These are phyloP conservation scores for Odontomachus brunneus DNA, from an alignment of 1,140 invertebrate species.

Conservation along the genomic window DNA sequence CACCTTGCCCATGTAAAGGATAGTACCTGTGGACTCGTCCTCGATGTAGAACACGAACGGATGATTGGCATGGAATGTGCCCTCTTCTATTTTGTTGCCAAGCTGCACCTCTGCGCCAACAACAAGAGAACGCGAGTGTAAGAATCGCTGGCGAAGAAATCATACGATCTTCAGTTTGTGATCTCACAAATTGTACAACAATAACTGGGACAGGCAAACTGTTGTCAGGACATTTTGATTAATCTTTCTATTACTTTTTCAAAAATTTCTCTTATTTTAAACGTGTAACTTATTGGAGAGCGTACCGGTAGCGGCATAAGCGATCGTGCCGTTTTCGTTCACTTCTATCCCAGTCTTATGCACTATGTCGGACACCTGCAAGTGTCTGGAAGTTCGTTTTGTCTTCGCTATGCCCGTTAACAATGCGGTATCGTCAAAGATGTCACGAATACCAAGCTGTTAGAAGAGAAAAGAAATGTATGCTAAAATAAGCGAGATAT, in stretches of 20 bases:
- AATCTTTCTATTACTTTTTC: too few species aligned
- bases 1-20: constrained; percentile 91
- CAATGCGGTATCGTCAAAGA: constrained; percentile 89
- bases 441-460: constrained; percentile 89
- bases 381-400: constrained; percentile 81
- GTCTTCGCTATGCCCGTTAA: constrained; percentile 88
- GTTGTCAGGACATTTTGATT: neutral
- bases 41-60: constrained; percentile 94
- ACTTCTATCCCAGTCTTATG: constrained; percentile 94
- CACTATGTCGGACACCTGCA: constrained; percentile 90
- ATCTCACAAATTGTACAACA: neutral
- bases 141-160: neutral
- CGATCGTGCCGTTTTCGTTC: constrained; percentile 93
- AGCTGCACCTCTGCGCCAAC: constrained; percentile 88
- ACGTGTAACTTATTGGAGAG: too few species aligned
- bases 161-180: too few species aligned
- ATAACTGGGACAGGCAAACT: neutral
- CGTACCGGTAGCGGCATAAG: constrained; percentile 91
- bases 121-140: neutral
- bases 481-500: neutral
- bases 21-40: constrained; percentile 89
- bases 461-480: constrained; percentile 35
- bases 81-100: constrained; percentile 90
- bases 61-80: constrained; percentile 88
- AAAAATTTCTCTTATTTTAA: too few species aligned